phyloP scores from a whole-genome alignment of 1,140 invertebrate species.

The Neuroterus valhalla region DNA sequence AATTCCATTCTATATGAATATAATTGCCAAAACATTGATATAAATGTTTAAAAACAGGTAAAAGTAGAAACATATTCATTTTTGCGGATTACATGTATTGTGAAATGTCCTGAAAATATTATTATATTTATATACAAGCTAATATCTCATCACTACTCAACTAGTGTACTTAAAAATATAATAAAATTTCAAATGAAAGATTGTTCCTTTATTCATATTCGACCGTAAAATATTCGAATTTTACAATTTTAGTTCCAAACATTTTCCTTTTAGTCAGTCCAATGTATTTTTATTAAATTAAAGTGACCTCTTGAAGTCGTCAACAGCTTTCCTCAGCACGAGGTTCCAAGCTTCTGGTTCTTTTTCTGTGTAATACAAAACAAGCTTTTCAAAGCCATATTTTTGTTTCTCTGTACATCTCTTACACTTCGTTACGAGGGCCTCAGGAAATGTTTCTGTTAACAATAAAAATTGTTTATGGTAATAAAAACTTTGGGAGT shows the following conservation, averaged over 20 bases:
- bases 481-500: too few species aligned
- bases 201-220: not conserved
- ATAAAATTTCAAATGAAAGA: not conserved
- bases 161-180: too few species aligned
- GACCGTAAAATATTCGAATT: not conserved
- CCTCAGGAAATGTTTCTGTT: conserved; percentile 55
- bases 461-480: conserved; percentile 29
- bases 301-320: conserved; percentile 33
- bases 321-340: conserved; percentile 43
- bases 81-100: too few species aligned
- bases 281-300: not conserved
- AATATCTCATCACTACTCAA: too few species aligned
- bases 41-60: too few species aligned
- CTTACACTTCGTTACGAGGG: conserved; percentile 56
- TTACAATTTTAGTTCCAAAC: not conserved
- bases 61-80: too few species aligned
- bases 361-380: conserved; percentile 55
- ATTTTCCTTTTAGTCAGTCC: too few species aligned
- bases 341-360: conserved; percentile 55
- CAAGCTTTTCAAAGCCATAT: conserved; percentile 48
- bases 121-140: conserved; percentile 9
- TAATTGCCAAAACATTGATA: too few species aligned
- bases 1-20: too few species aligned
- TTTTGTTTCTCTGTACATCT: conserved; percentile 59
- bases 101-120: too few species aligned